Evolutionary conservation across 2,888 invertebrate species (phyloP), one percentile per base, ranked within the genome.

Genomic region (Gerris lacustris): DNA sequence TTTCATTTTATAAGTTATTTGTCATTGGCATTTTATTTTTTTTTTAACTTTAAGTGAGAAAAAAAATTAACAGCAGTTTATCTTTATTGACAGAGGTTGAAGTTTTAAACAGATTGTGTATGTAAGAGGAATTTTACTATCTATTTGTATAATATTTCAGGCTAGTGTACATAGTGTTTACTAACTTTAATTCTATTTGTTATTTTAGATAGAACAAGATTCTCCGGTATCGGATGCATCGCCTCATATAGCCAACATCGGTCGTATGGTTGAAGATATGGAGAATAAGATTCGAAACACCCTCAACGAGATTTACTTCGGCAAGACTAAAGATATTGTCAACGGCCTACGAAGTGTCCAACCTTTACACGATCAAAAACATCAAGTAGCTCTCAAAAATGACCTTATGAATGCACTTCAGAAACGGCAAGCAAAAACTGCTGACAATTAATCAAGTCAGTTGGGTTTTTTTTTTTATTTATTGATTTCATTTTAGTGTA

Each of bases 201-300:
- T 73, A 67, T 82, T 82, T 0, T 79, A 93, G 92, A 89, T 90
- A 45, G 98, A 98, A 80, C 91, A 90, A 79, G 98, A 99, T 81
- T 87, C 89, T 0, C 84, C 89, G 64, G 92, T 97, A 31, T 93
- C 90, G 78, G 98, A 99, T 76, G 89, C 93, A 44, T 93, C 92
- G 66, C 95, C 98, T 0, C 99, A 99, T 82, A 96, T 99, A 79
- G 96, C 94, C 69, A 99, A 99, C 82, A 99, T 99, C 78, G 99
- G 99, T 43, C 88, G 91, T 78, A 92, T 99, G 93, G 96, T 99
- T 0, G 99, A 99, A 83, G 98, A 99, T 78, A 98, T 98, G 95
- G 99, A 99, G 81, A 99, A 98, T 81, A 99, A 98, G 85, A 99
- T 99, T 79, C 88, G 99, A 77, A 94, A 94, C 81, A 97, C 96